phyloP scores from a whole-genome alignment of 2,113 vertebrate species.

The Ceyx melanurus region DNA sequence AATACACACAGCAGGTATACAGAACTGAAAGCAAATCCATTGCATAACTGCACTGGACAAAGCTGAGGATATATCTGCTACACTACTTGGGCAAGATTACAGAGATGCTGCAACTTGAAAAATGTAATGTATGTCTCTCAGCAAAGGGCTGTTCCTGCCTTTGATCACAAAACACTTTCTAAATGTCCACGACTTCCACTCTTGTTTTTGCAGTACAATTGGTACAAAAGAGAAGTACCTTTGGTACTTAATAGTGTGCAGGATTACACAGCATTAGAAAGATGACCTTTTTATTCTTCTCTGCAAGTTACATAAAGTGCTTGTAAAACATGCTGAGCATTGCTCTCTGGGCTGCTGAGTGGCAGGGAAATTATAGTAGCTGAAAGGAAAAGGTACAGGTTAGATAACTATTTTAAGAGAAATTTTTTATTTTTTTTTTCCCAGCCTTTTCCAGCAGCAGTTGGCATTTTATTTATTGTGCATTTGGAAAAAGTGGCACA shows the following conservation, averaged over 20 bases:
- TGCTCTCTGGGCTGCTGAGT: conserved; percentile 43
- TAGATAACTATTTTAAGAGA: conserved; percentile 42
- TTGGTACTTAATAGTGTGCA: background rate
- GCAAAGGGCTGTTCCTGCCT: background rate
- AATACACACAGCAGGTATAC: background rate
- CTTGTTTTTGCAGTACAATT: background rate
- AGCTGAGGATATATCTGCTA: background rate
- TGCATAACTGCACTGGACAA: background rate
- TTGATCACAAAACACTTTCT: background rate
- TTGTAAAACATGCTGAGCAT: conserved; percentile 49
- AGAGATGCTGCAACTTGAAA: background rate
- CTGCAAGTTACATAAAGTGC: background rate
- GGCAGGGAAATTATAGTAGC: conserved; percentile 47
- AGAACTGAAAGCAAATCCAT: background rate
- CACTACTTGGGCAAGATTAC: background rate
- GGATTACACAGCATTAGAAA: conserved; percentile 24
- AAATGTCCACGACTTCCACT: background rate
- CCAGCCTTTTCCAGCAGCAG: background rate
- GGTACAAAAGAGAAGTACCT: background rate
- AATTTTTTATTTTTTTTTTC: background rate
- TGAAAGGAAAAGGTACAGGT: conserved; percentile 35
- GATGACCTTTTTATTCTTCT: conserved; percentile 44
- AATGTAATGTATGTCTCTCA: background rate
- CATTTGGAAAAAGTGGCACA: background rate
- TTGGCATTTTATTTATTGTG: background rate